Conservation (phyloP, 2,113 vertebrate genomes). For the Nyctereutes procyonoides region DNA sequence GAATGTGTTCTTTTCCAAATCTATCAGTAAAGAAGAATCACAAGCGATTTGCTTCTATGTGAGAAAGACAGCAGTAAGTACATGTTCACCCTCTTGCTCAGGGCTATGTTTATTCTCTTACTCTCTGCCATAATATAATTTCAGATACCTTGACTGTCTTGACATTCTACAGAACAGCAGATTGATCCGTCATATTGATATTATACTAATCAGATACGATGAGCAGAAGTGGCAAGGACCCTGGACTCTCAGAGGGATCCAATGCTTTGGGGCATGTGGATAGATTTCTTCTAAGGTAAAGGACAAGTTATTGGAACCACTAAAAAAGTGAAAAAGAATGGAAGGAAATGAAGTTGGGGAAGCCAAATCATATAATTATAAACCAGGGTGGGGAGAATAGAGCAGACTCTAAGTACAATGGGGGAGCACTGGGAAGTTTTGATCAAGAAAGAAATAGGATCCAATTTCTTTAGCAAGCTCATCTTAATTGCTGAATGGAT, state of each 20-base stretch:
- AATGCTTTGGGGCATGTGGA: background rate
- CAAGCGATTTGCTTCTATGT: background rate
- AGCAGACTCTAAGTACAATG: background rate
- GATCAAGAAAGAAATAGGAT: background rate
- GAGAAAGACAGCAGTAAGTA: background rate
- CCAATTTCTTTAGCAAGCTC: background rate
- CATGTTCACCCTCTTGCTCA: background rate
- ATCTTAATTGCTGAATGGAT: background rate
- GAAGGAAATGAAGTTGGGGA: background rate
- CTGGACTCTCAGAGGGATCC: background rate
- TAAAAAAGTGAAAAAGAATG: background rate
- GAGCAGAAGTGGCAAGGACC: background rate
- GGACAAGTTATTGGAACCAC: background rate
- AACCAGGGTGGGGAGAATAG: background rate
- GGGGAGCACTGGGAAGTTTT: background rate
- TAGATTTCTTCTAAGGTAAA: background rate
- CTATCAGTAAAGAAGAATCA: background rate
- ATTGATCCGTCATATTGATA: too few species aligned
- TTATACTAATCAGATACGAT: background rate
- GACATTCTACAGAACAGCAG: background rate
- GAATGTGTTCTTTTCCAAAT: background rate
- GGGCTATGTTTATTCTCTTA: background rate
- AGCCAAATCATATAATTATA: background rate
- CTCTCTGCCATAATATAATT: background rate
- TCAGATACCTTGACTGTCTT: background rate